Conservation (phyloP, 2,888 invertebrate species). For the Polydrusus pterygomalis region DNA sequence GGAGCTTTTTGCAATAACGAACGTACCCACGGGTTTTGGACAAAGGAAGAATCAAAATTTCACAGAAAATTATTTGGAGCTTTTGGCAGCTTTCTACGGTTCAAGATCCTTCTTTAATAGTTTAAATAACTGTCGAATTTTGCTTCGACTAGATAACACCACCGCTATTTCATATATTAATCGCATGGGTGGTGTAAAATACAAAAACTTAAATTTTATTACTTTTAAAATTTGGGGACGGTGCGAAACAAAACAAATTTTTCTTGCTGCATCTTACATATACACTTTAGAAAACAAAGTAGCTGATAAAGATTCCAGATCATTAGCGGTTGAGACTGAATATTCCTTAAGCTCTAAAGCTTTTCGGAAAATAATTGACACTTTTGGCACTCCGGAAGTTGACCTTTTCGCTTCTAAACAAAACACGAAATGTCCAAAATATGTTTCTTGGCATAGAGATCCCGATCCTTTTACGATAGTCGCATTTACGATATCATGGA, state of each 20-base stretch:
- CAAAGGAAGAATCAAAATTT: neutral
- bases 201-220: neutral
- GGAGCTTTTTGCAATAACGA: neutral
- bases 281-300: conserved; percentile 27
- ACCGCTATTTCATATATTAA: conserved; percentile 12
- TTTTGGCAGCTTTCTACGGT: conserved; percentile 8
- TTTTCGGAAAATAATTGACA: conserved; percentile 3
- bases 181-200: conserved; percentile 12
- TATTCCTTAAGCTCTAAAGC: conserved; percentile 11
- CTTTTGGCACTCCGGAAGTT: conserved; percentile 12
- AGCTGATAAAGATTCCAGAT: conserved; percentile 32
- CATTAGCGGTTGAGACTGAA: conserved; percentile 42
- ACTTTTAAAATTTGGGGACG: conserved; percentile 9
- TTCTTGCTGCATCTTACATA: conserved; percentile 15
- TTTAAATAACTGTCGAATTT: conserved; percentile 1
- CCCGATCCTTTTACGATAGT: conserved; percentile 8
- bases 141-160: conserved; percentile 8
- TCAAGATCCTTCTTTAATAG: conserved; percentile 3
- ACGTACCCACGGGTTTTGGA: conserved; percentile 2
- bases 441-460: conserved; percentile 29
- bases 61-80: conserved; percentile 5
- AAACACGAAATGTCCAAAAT: conserved; percentile 21
- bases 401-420: conserved; percentile 13
- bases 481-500: conserved; percentile 29
- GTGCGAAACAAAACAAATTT: conserved; percentile 16